phyloP scores from a whole-genome alignment of 2,113 vertebrate species.

The Myotis brandtii region DNA sequence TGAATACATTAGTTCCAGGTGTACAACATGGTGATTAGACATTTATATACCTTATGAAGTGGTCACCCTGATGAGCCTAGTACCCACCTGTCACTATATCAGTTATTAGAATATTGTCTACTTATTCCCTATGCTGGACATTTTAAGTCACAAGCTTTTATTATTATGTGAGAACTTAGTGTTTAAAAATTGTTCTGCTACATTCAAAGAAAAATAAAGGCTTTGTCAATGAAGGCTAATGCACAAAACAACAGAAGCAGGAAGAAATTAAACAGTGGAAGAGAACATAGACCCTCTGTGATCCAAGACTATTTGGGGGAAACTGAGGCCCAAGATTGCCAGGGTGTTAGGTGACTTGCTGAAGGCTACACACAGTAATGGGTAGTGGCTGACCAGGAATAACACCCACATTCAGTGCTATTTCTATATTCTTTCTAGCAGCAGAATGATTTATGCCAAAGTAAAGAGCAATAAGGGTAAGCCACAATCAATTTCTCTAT shows the following conservation, averaged over 20 bases:
- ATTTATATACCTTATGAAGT: too few relatives aligned
- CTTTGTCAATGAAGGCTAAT: not conserved
- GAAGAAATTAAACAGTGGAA: not conserved
- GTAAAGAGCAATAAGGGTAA: not conserved
- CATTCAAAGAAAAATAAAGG: not conserved
- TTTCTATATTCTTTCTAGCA: not conserved
- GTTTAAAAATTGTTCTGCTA: not conserved
- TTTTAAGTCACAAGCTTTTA: not conserved
- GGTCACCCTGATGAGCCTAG: not conserved
- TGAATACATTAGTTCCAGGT: not conserved
- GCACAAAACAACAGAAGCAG: not conserved
- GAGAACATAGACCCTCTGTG: not conserved
- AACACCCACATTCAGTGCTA: not conserved
- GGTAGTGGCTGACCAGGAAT: not conserved
- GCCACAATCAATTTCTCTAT: not conserved
- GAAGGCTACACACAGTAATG: not conserved
- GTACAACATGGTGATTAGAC: not conserved
- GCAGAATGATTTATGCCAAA: not conserved
- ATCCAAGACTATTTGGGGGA: not conserved
- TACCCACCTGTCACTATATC: too few relatives aligned
- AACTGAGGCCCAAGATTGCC: not conserved
- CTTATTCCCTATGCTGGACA: not conserved
- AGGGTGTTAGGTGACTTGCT: not conserved
- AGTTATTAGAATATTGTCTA: not conserved
- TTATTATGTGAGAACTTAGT: not conserved